Evolutionary conservation across 2,113 vertebrate species (phyloP).

Genomic region (Brienomyrus brachyistius): DNA sequence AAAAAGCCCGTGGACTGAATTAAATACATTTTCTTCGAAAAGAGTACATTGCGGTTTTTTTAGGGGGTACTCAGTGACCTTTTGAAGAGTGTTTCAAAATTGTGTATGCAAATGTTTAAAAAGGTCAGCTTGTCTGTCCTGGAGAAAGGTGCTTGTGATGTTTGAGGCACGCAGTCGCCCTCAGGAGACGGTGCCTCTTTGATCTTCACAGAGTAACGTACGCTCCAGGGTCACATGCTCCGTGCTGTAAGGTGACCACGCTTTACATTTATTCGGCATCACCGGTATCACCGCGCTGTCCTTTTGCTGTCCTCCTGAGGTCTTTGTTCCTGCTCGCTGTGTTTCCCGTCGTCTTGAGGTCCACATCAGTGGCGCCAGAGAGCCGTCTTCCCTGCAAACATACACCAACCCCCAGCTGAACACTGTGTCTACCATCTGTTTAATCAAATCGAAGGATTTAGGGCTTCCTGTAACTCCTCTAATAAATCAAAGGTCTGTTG

Average conservation of each 20-base stretch:
- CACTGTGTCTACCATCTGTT: not conserved
- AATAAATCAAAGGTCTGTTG: not conserved
- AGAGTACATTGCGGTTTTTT: not conserved
- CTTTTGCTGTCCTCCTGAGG: not conserved
- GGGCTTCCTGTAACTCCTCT: not conserved
- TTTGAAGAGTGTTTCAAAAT: not conserved
- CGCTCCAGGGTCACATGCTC: not conserved
- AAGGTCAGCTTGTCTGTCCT: constrained; percentile 1
- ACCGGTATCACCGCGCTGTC: not conserved
- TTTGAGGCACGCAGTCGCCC: not conserved
- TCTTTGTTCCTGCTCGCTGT: not conserved
- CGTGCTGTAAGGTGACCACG: not conserved
- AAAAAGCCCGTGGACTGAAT: not conserved
- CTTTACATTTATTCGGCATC: not conserved
- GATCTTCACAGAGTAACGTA: not conserved
- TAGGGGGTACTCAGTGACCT: not conserved
- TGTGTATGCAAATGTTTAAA: not conserved
- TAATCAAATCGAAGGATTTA: not conserved
- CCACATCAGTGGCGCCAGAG: not conserved
- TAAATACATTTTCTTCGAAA: not conserved
- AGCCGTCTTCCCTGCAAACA: not conserved
- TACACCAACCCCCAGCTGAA: not conserved
- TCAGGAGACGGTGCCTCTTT: not conserved
- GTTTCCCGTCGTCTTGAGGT: not conserved
- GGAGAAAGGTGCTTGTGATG: not conserved